Percentiles rank a stretch among this genome's conserved stretches.
phyloP scores from a whole-genome alignment of 2,113 vertebrate species.

The Ellobius talpinus region DNA sequence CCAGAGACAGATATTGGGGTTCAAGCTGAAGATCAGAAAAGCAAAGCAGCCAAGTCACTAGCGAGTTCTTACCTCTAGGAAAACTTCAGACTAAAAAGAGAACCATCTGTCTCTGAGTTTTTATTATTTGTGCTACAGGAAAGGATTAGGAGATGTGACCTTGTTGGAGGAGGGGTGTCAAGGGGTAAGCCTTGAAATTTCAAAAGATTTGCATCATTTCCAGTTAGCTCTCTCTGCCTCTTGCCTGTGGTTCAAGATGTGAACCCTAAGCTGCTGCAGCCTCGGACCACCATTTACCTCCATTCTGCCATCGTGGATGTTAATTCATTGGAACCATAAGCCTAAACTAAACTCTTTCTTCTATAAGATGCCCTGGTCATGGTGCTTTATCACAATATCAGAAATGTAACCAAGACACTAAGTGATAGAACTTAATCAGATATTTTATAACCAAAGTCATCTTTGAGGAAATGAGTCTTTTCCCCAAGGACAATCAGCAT shows the following conservation, averaged over 20 bases:
- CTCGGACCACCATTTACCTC: too few relatives aligned
- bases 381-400: not conserved
- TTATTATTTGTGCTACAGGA: too few relatives aligned
- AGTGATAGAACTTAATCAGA: not conserved
- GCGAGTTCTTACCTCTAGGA: too few relatives aligned
- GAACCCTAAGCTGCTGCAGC: not conserved
- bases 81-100: too few relatives aligned
- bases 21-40: too few relatives aligned
- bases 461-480: not conserved
- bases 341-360: not conserved
- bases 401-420: not conserved
- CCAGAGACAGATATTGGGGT: too few relatives aligned
- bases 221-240: not conserved
- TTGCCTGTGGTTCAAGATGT: not conserved
- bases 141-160: not conserved
- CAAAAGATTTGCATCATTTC: not conserved
- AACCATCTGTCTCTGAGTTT: too few relatives aligned
- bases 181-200: not conserved
- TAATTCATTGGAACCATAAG: not conserved
- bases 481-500: not conserved
- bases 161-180: not conserved
- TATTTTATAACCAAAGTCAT: not conserved
- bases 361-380: not conserved
- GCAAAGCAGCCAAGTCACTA: too few relatives aligned
- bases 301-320: not conserved